phyloP scores from a whole-genome alignment of 1,140 invertebrate species.

The Drosophila watanabei region DNA sequence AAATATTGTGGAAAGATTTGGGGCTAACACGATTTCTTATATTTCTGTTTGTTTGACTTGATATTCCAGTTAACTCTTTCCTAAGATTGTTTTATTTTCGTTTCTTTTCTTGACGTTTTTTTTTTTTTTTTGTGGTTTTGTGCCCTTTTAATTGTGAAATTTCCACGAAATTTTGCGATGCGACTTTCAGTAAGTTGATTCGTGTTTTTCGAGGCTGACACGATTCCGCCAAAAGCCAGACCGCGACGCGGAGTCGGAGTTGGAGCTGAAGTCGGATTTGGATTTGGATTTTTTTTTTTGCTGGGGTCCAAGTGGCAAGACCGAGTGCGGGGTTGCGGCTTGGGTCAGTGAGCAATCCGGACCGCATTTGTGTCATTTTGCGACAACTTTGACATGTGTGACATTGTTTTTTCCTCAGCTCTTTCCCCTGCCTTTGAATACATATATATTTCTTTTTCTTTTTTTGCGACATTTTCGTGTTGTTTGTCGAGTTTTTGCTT shows the following conservation, averaged over 20 bases:
- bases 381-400: constrained; percentile 84
- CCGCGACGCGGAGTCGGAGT: constrained; percentile 25
- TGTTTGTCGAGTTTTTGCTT: constrained; percentile 61
- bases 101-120: constrained; percentile 5
- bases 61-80: constrained; percentile 80
- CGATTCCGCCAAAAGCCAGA: constrained; percentile 62
- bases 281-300: constrained; percentile 28
- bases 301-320: constrained; percentile 55
- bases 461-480: constrained; percentile 76
- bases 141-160: constrained; percentile 81
- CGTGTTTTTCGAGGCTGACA: constrained; percentile 73
- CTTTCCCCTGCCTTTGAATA: constrained; percentile 19
- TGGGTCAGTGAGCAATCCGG: constrained; percentile 78
- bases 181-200: constrained; percentile 65
- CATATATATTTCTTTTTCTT: constrained; percentile 33
- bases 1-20: constrained; percentile 31
- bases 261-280: not conserved
- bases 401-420: constrained; percentile 74
- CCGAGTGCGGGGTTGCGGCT: constrained; percentile 39
- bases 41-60: constrained; percentile 8
- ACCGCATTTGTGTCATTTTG: constrained; percentile 83
- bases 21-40: constrained; percentile 64
- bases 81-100: constrained; percentile 55
- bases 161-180: constrained; percentile 78
- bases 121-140: constrained; percentile 39